These are phyloP conservation scores for Leucoma salicis DNA, from an alignment of 2,888 invertebrate species.

Conservation along the genomic window DNA sequence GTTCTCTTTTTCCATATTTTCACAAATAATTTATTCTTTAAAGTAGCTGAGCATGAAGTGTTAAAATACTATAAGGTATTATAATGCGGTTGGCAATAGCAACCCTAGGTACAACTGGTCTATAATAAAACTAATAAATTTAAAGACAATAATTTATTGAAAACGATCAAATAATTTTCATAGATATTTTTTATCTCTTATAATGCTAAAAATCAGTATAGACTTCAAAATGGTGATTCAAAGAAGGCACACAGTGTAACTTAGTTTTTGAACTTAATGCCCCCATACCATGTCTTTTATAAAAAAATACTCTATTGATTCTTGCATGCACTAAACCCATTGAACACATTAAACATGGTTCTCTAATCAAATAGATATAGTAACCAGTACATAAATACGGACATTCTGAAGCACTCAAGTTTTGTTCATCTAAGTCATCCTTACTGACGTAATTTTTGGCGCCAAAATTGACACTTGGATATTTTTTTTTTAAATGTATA, in stretches of 20 bases:
- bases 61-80: not conserved
- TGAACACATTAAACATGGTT: constrained; percentile 97
- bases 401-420: constrained; percentile 51
- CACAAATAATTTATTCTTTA: no score
- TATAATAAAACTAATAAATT: no score
- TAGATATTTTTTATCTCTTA: not conserved
- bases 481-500: constrained; percentile 52
- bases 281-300: constrained; percentile 80
- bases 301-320: constrained; percentile 90
- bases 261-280: constrained; percentile 87
- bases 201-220: constrained; percentile 83
- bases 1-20: no score
- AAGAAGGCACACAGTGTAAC: constrained; percentile 88
- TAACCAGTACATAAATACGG: constrained; percentile 95
- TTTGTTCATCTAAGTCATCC: constrained; percentile 35
- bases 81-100: not conserved
- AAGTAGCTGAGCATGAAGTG: no score
- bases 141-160: no score
- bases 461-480: constrained; percentile 67
- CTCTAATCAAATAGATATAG: constrained; percentile 89
- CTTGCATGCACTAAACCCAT: constrained; percentile 98
- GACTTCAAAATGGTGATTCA: constrained; percentile 97
- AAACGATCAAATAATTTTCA: no score
- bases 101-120: no score
- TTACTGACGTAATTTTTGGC: constrained; percentile 61